These are phyloP conservation scores for Synergus laeviventris DNA, from an alignment of 2,888 invertebrate species.

Conservation along the genomic window DNA sequence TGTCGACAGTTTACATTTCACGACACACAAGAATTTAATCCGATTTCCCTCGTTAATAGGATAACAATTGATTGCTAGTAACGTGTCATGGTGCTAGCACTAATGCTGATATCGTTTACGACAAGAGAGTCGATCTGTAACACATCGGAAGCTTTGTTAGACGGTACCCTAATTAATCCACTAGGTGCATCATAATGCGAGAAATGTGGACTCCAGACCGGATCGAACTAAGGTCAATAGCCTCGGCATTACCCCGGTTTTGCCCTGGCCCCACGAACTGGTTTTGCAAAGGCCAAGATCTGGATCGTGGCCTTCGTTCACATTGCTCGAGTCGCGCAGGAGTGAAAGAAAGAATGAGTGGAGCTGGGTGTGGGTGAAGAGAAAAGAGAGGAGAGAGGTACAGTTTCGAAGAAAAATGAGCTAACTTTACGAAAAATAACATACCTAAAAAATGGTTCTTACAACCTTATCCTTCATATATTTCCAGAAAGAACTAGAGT, in stretches of 20 bases:
- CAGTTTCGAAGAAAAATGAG: neutral
- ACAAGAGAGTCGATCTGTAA: conserved; percentile 47
- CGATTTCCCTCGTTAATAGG: conserved; percentile 17
- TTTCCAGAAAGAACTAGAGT: too few relatives aligned
- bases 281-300: conserved; percentile 69
- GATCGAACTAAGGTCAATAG: conserved; percentile 60
- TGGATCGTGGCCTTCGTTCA: conserved; percentile 67
- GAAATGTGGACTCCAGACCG: conserved; percentile 50
- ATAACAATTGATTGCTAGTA: conserved; percentile 35
- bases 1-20: conserved; percentile 9
- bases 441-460: neutral
- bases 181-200: conserved; percentile 51
- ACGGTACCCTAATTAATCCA: conserved; percentile 48
- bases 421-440: neutral
- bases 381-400: neutral
- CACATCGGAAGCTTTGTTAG: conserved; percentile 47
- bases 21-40: neutral
- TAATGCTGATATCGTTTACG: conserved; percentile 47
- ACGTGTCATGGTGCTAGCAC: conserved; percentile 38
- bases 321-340: conserved; percentile 10
- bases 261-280: conserved; percentile 61
- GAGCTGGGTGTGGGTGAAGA: neutral
- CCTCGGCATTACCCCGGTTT: conserved; percentile 51
- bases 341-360: conserved; percentile 28
- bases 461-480: neutral